Conservation (phyloP, 2,888 invertebrate genomes). For the Synanthedon vespiformis region DNA sequence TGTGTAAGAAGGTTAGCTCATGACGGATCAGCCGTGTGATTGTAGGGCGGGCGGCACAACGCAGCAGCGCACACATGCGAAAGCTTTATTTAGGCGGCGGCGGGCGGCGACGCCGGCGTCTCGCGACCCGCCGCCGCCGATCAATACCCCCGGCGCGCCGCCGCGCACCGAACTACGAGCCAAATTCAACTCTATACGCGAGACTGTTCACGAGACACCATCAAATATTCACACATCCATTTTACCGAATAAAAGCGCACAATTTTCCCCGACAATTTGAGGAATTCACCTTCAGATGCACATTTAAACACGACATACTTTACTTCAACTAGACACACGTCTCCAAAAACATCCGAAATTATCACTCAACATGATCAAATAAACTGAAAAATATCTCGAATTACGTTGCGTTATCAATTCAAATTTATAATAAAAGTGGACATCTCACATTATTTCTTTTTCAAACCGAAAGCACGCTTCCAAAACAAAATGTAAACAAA, state of each 20-base stretch:
- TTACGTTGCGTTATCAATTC: no score
- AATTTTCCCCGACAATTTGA: slow-evolving; percentile 10
- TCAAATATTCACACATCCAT: slow-evolving; percentile 66
- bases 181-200: slow-evolving; percentile 55
- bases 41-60: slow-evolving; percentile 29
- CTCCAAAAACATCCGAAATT: neutral
- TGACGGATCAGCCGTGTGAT: slow-evolving; percentile 16
- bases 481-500: slow-evolving; percentile 5
- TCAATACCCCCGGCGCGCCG: slow-evolving; percentile 68
- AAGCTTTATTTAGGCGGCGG: slow-evolving; percentile 58
- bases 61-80: slow-evolving; percentile 52
- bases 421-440: no score
- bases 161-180: slow-evolving; percentile 52
- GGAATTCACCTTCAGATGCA: slow-evolving; percentile 5
- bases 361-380: neutral
- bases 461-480: neutral
- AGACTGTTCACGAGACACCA: slow-evolving; percentile 56
- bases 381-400: no score
- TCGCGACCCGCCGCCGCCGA: slow-evolving; percentile 53
- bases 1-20: slow-evolving; percentile 15
- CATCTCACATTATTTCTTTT: no score
- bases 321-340: neutral
- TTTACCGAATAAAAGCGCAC: slow-evolving; percentile 46
- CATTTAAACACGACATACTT: neutral
- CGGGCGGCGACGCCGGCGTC: slow-evolving; percentile 62